Conservation (phyloP, 2,113 vertebrate species). For the Microtus montanus region DNA sequence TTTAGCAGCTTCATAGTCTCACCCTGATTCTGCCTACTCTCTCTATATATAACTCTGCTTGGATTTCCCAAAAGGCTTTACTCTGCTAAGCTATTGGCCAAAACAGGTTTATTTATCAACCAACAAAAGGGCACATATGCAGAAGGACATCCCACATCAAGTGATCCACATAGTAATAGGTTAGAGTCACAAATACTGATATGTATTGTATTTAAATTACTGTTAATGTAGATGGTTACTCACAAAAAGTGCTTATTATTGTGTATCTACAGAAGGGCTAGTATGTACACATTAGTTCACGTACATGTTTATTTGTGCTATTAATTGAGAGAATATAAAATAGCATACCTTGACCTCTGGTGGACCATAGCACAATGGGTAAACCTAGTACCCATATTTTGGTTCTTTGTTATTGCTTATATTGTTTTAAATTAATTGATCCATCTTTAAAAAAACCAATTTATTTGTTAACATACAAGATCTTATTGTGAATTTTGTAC, state of each 20-base stretch:
- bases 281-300: not conserved
- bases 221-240: not conserved
- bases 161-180: not conserved
- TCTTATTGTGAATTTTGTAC: not conserved
- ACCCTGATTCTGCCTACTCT: too few relatives aligned
- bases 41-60: too few relatives aligned
- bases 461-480: not conserved
- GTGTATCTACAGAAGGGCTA: not conserved
- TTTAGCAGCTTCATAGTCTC: too few relatives aligned
- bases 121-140: too few relatives aligned
- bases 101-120: too few relatives aligned
- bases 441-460: not conserved
- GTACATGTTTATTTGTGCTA: not conserved
- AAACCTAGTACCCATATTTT: not conserved
- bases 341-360: not conserved
- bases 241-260: not conserved
- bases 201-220: not conserved
- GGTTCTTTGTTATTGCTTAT: not conserved
- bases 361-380: not conserved
- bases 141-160: too few relatives aligned
- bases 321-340: not conserved
- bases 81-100: too few relatives aligned
- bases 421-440: not conserved
- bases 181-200: not conserved
- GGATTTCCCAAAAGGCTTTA: too few relatives aligned